Base-by-base conservation (phyloP, 2,888 invertebrate genomes). In the Lithophane leautieri region DNA sequence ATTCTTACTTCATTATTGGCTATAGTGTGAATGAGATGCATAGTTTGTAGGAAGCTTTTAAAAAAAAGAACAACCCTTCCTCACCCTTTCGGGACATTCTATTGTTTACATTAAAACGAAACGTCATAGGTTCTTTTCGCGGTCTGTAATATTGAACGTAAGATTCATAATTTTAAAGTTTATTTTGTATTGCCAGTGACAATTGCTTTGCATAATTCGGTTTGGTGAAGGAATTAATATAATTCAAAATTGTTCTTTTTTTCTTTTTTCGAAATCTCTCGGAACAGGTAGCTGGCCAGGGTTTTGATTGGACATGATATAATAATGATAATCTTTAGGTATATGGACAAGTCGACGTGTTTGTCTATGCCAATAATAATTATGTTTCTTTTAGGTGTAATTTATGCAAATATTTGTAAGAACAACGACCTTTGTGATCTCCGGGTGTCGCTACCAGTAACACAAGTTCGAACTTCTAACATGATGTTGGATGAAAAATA, bases 1-100 rank as follows among this genome's bases (percentile, higher is more conserved):
- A 88, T 80, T 94, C 90, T 81, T 66, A 74, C 86, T 58, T 80
- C 56, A 61, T 72, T 78, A 78, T 82, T 75, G 70, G 61, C 54
- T 62, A 69, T 80, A 72, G 93, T 83, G 90, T 84, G 93, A 95
- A 80, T 89, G 92, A 90, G 95, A 95, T 87, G 85, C 83, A 82
- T 75, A 82, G 88, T 88, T 92, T 92, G 94, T 94, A 95, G 96
- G 96, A 96, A 96, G 95, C 94, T 92, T 92, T 93, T 93, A 91
- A 94, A 96, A 96, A 96, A 96, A 96, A 95, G 94, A 94, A 93
- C 94, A 95, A 96, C 95, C 96, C 96, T 96, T 96, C 95, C 92
- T 94, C 92, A 94, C 95, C 96, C 96, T 95, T 94, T 95, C 89
- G 91, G 91, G 92, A 91, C 93, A 94, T 94, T 94, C 93, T 92